Evolutionary conservation across 2,113 vertebrate genomes (phyloP).

Genomic region (Pholis gunnellus): DNA sequence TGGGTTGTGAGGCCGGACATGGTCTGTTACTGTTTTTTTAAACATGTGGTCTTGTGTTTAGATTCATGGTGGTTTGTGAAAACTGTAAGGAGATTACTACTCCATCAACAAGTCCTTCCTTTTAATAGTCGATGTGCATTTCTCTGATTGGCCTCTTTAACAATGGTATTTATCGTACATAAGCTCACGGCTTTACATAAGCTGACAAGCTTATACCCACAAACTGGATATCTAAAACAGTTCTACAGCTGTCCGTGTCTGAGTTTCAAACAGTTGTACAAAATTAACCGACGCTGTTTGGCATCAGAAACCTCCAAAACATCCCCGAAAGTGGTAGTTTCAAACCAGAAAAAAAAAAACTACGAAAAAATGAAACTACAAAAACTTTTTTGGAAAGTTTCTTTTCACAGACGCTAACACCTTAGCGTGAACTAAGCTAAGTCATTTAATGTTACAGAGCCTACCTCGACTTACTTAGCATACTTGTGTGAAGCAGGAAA

Average conservation of each 20-base stretch:
- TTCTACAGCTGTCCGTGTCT: conserved; percentile 26
- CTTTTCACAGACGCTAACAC: not conserved
- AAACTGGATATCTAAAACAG: conserved; percentile 28
- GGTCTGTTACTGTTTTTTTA: conserved; percentile 20
- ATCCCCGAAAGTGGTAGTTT: not conserved
- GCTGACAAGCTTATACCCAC: conserved; percentile 42
- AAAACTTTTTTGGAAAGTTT: not conserved
- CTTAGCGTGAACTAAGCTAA: not conserved
- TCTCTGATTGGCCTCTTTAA: conserved; percentile 43
- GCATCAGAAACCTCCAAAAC: not conserved
- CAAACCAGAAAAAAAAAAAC: not conserved
- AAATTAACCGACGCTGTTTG: not conserved
- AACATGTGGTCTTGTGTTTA: conserved; percentile 35
- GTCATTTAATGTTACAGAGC: not conserved
- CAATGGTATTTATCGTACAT: conserved; percentile 45
- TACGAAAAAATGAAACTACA: not conserved
- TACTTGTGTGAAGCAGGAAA: not conserved
- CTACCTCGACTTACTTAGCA: not conserved
- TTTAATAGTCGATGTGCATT: conserved; percentile 41
- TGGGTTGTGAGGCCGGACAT: conserved; percentile 38
- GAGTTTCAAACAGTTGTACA: conserved; percentile 12
- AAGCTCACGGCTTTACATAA: conserved; percentile 46
- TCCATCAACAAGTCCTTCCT: conserved; percentile 52
- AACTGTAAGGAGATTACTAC: conserved; percentile 49
- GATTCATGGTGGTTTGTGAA: conserved; percentile 39